Conservation (phyloP, 2,113 vertebrate species). For the Pangasianodon hypophthalmus region DNA sequence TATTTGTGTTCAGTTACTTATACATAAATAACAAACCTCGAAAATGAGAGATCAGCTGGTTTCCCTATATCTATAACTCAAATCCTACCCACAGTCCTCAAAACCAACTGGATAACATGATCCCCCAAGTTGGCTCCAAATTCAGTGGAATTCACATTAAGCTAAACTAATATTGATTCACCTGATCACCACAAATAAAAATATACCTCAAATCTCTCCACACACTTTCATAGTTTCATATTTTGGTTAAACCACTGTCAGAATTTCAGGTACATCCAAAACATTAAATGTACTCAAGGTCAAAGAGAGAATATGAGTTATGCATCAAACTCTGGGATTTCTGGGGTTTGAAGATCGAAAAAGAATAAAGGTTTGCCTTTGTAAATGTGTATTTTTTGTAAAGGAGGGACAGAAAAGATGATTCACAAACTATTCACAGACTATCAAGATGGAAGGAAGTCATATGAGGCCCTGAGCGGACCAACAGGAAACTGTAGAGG, state of each 20-base stretch:
- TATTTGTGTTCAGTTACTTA: neutral
- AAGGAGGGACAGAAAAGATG: slow-evolving; percentile 60
- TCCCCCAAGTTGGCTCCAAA: slow-evolving; percentile 37
- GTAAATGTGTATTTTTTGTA: slow-evolving; percentile 12
- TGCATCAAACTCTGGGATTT: neutral
- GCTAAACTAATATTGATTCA: slow-evolving; percentile 74
- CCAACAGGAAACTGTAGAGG: slow-evolving; percentile 66
- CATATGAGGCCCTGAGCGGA: slow-evolving; percentile 64
- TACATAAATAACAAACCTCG: neutral
- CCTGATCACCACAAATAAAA: slow-evolving; percentile 61
- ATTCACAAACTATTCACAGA: slow-evolving; percentile 66
- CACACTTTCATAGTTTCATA: slow-evolving; percentile 10
- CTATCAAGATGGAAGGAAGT: slow-evolving; percentile 72
- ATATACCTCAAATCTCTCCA: slow-evolving; percentile 47
- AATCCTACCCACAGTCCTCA: neutral
- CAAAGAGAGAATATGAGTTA: neutral
- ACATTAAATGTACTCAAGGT: neutral
- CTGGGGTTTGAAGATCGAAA: neutral
- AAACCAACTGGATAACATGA: slow-evolving; percentile 32
- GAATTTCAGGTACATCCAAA: neutral
- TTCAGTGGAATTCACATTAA: slow-evolving; percentile 64
- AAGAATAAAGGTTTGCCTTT: neutral
- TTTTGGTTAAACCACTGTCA: neutral
- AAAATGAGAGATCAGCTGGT: neutral
- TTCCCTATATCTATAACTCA: slow-evolving; percentile 5